These are phyloP conservation scores for Myzus persicae DNA, from an alignment of 1,140 invertebrate genomes.

Conservation along the genomic window DNA sequence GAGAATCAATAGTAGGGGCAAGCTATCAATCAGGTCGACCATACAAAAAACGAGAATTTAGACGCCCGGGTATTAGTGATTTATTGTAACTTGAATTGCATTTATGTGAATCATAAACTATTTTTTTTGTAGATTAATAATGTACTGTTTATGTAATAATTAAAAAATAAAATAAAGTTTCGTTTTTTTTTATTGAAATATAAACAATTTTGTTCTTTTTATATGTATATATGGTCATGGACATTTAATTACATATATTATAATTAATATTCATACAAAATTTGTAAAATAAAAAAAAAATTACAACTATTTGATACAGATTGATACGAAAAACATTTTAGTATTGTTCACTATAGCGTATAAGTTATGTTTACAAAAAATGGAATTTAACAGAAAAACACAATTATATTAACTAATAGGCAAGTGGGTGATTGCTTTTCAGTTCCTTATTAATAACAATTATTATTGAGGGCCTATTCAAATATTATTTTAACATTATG, in stretches of 20 bases:
- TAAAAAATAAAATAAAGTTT: conserved; percentile 21
- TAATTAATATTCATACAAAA: conserved; percentile 39
- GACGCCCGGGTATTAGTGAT: conserved; percentile 45
- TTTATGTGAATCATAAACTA: not conserved
- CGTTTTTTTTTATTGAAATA: conserved; percentile 30
- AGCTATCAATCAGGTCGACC: conserved; percentile 39
- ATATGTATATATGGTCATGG: not conserved
- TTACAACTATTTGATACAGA: not conserved
- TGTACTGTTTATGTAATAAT: conserved; percentile 39
- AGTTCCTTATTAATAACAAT: not conserved
- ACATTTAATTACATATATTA: not conserved
- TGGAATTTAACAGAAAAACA: conserved; percentile 26
- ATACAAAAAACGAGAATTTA: conserved; percentile 51
- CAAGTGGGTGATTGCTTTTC: not conserved
- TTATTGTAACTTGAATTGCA: conserved; percentile 5
- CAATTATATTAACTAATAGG: not conserved
- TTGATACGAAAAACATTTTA: not conserved
- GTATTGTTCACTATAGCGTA: not conserved
- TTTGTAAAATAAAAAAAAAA: conserved; percentile 1
- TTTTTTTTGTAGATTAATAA: conserved; percentile 43
- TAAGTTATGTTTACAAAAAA: conserved; percentile 12
- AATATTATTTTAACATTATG: not conserved
- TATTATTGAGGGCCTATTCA: not conserved
- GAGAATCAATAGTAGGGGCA: not conserved
- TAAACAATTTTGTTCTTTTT: not conserved